Conservation (phyloP, 37 sponge, comb jelly and placozoan species). For the Chondrosia reniformis region DNA sequence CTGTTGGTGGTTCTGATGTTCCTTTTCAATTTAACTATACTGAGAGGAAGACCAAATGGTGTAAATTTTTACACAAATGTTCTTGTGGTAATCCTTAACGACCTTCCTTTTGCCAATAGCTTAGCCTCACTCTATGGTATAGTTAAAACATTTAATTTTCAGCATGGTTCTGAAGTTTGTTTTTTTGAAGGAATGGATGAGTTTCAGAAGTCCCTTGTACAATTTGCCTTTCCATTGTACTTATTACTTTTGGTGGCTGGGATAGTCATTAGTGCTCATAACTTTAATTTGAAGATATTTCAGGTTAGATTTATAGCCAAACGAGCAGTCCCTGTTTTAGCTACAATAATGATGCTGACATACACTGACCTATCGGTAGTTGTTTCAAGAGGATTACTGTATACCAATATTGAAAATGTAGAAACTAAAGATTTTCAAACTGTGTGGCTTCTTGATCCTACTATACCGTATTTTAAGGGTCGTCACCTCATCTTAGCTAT, state of each 20-base stretch:
- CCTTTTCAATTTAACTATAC: neutral
- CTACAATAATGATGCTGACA: conserved; percentile 20
- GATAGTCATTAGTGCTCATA: neutral
- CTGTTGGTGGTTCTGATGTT: neutral
- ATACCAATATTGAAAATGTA: neutral
- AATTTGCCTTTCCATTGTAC: conserved; percentile 1
- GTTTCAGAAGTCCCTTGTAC: neutral
- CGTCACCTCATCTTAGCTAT: neutral
- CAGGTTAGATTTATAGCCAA: neutral
- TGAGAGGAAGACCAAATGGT: neutral
- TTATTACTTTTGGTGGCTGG: conserved; percentile 25
- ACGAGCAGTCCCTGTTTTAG: conserved; percentile 12
- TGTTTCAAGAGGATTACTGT: neutral
- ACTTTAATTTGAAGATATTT: neutral
- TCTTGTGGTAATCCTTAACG: neutral
- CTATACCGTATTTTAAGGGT: neutral
- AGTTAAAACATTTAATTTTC: neutral
- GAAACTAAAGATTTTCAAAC: neutral
- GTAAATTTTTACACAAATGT: neutral
- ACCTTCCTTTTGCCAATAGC: neutral
- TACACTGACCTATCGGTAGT: neutral
- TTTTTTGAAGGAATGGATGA: neutral
- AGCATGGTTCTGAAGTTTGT: neutral
- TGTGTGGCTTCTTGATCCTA: neutral
- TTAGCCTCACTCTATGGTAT: neutral